A percentile compares a stretch with the other conserved stretches of the same genome.
Evolutionary conservation across 1,140 invertebrate genomes (phyloP).

Genomic region (Lepidotrigona ventralis): DNA sequence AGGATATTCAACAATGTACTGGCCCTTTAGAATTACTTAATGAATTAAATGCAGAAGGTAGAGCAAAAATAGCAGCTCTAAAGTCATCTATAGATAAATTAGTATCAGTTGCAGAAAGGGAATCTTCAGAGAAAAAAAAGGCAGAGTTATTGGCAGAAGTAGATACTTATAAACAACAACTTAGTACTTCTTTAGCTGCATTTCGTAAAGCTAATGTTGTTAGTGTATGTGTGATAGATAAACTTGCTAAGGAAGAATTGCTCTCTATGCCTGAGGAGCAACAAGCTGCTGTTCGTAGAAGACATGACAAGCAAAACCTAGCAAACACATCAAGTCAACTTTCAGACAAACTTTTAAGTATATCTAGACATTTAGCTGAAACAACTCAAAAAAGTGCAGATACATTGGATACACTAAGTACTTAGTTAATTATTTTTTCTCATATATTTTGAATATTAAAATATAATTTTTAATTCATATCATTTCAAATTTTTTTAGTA

Average conservation of each 20-base stretch:
- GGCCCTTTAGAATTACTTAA: slow-evolving; percentile 86
- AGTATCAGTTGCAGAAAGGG: slow-evolving; percentile 82
- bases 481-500: slow-evolving; percentile 74
- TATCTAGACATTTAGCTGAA: slow-evolving; percentile 91
- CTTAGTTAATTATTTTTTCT: slow-evolving; percentile 51
- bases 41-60: slow-evolving; percentile 86
- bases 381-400: slow-evolving; percentile 92
- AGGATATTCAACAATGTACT: slow-evolving; percentile 86
- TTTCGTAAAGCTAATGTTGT: slow-evolving; percentile 90
- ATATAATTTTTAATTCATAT: slow-evolving; percentile 22
- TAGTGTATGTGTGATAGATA: slow-evolving; percentile 88
- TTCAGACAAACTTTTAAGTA: slow-evolving; percentile 91
- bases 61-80: slow-evolving; percentile 83
- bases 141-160: slow-evolving; percentile 83
- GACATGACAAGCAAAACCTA: slow-evolving; percentile 84
- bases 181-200: slow-evolving; percentile 85
- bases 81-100: slow-evolving; percentile 86
- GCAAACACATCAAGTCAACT: slow-evolving; percentile 85
- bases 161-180: slow-evolving; percentile 85
- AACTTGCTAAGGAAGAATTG: slow-evolving; percentile 85
- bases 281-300: slow-evolving; percentile 82
- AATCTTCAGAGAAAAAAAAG: slow-evolving; percentile 83
- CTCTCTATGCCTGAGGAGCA: slow-evolving; percentile 82
- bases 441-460: slow-evolving; percentile 10
- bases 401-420: slow-evolving; percentile 90